Base-by-base conservation (phyloP, 1,140 invertebrate species). In the Andricus grossulariae region DNA sequence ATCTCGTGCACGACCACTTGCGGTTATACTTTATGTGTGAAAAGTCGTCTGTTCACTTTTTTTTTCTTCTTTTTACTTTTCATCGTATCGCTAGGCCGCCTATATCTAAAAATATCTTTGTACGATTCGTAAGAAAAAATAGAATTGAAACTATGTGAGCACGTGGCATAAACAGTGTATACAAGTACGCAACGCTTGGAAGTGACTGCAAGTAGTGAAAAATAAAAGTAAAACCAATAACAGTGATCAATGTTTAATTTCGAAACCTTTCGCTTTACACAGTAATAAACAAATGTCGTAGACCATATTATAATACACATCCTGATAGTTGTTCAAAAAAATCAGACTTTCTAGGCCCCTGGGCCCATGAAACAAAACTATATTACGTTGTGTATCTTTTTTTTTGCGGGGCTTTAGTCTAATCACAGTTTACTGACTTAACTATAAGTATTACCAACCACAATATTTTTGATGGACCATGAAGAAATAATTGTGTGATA, bases 221-320 rank as follows among this genome's bases (percentile, higher is more conserved):
- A 83, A 74, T 75, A 81, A 79, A 82, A 82, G 79, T 83, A 84
- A 84, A 86, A 84, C 74, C 81, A 87, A 84, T 90, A 90, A 91
- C 89, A 90, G 89, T 90, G 89, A 90, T 91, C 90, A 90, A 89
- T 89, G 84, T 91, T 91, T 90, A 90, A 90, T 90, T 90, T 89
- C 87, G 87, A 91, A 90, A 89, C 87, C 84, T 89, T 87, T 89
- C 85, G 87, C 84, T 90, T 89, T 90, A 91, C 88, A 90, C 88
- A 88, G 85, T 90, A 89, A 89, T 90, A 89, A 90, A 90, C 86
- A 88, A 90, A 90, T 80, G 84, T 89, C 84, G 85, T 91, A 89
- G 87, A 90, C 86, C 86, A 90, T 88, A 86, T 90, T 90, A 90
- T 89, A 88, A 88, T 90, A 90, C 88, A 91, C 87, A 90, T 88